Conservation (phyloP, 2,888 invertebrate species). For the Branchellion lobata region DNA sequence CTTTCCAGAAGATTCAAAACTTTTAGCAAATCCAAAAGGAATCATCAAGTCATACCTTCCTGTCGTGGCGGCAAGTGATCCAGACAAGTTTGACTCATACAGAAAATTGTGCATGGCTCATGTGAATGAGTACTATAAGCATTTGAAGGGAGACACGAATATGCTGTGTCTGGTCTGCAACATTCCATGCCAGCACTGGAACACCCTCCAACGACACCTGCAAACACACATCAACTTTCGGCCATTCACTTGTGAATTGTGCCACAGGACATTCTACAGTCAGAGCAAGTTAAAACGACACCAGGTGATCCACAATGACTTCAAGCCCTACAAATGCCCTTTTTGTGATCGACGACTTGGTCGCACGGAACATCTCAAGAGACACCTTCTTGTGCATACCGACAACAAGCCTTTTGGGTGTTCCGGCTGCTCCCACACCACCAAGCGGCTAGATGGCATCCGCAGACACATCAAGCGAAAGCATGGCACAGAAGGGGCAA, state of each 20-base stretch:
- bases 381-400: slow-evolving; percentile 51
- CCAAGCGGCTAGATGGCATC: slow-evolving; percentile 50
- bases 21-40: slow-evolving; percentile 46
- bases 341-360: slow-evolving; percentile 50
- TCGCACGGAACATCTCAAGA: slow-evolving; percentile 51
- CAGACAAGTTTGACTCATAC: slow-evolving; percentile 48
- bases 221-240: slow-evolving; percentile 51
- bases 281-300: slow-evolving; percentile 52
- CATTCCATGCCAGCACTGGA: slow-evolving; percentile 47
- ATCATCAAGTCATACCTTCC: slow-evolving; percentile 46
- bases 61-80: slow-evolving; percentile 43
- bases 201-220: slow-evolving; percentile 50
- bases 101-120: slow-evolving; percentile 46
- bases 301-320: slow-evolving; percentile 49
- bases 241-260: slow-evolving; percentile 50
- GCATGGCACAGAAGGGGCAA: slow-evolving; percentile 47
- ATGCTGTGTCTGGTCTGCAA: slow-evolving; percentile 47
- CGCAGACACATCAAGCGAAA: slow-evolving; percentile 50
- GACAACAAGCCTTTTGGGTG: slow-evolving; percentile 51
- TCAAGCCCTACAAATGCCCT: slow-evolving; percentile 52
- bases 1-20: slow-evolving; percentile 45
- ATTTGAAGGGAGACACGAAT: slow-evolving; percentile 41
- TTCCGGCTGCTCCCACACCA: slow-evolving; percentile 50
- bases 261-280: slow-evolving; percentile 50
- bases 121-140: slow-evolving; percentile 47